Conservation (phyloP, 2,797 vertebrate genomes). For the Spheniscus humboldti region DNA sequence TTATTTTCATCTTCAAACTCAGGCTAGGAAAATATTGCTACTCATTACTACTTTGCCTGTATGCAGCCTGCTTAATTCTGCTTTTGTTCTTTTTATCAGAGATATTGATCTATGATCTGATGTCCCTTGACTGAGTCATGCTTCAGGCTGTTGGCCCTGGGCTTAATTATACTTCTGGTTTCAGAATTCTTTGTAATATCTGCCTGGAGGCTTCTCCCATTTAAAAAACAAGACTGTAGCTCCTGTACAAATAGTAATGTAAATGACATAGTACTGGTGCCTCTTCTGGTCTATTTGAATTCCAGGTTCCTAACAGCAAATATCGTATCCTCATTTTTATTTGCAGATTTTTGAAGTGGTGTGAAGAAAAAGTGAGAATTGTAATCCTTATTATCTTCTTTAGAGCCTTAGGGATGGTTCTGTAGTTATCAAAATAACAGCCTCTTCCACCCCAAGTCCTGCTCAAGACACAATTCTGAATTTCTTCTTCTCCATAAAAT, state of each 20-base stretch:
- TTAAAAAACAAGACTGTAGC: background rate
- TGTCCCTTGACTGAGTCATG: background rate
- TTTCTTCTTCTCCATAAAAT: background rate
- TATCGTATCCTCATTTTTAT: background rate
- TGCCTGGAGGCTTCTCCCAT: background rate
- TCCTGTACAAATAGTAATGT: background rate
- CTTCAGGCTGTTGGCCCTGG: slow-evolving; percentile 4
- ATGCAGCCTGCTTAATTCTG: background rate
- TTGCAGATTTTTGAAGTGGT: background rate
- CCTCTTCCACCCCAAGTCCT: background rate
- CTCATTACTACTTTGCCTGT: background rate
- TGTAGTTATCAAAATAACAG: background rate
- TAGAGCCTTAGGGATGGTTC: background rate
- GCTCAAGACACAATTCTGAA: background rate
- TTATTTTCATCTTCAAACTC: background rate
- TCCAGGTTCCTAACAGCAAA: background rate
- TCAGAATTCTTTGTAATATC: slow-evolving; percentile 7
- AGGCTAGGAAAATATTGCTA: background rate
- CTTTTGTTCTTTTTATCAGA: slow-evolving; percentile 15
- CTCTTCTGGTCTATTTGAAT: background rate
- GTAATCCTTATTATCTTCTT: background rate
- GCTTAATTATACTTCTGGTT: slow-evolving; percentile 1
- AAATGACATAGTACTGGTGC: background rate
- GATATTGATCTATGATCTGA: background rate
- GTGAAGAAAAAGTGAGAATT: slow-evolving; percentile 1